phyloP scores from a whole-genome alignment of 2,797 vertebrate species.

The Eulemur mongoz region DNA sequence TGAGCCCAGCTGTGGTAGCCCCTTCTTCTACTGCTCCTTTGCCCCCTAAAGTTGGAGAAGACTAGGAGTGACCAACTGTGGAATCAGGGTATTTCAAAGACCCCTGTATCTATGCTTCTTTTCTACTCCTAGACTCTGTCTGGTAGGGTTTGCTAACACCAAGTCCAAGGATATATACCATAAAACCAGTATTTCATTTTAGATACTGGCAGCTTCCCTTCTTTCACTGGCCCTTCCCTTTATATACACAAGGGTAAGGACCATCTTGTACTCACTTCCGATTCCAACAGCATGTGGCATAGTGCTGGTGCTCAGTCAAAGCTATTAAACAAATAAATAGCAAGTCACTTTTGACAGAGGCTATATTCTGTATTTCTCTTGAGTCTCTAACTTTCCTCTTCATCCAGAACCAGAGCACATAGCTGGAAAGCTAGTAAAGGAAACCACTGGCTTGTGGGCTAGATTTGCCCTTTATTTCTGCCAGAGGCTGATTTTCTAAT shows the following conservation, averaged over 20 bases:
- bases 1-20: neutral
- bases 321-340: neutral
- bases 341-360: neutral
- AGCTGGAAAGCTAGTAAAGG: neutral
- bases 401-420: neutral
- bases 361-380: neutral
- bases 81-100: neutral
- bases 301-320: neutral
- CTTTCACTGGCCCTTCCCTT: neutral
- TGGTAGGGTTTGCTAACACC: neutral
- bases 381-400: neutral
- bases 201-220: neutral
- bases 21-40: neutral
- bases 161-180: neutral
- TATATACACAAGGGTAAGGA: neutral
- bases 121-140: neutral
- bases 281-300: neutral
- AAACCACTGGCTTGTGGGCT: neutral
- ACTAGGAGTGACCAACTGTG: neutral
- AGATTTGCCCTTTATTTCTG: neutral
- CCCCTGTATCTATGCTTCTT: neutral
- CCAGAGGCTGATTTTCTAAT: neutral
- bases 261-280: neutral
- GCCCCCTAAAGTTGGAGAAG: neutral
- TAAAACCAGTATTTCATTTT: neutral